Evolutionary conservation across 2,113 vertebrate genomes (phyloP).

Genomic region (Limanda limanda): DNA sequence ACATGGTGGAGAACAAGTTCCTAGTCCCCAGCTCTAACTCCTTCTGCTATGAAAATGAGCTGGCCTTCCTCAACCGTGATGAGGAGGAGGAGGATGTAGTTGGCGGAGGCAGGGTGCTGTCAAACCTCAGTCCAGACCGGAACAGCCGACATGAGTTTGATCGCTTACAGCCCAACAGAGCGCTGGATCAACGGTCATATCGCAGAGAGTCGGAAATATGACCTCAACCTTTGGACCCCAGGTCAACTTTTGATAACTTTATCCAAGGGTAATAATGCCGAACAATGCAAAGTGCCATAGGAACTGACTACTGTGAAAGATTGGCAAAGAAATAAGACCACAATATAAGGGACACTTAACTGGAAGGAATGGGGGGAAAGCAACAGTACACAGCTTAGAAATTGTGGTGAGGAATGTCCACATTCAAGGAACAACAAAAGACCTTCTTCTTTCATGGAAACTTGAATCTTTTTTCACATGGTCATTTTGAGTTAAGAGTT

Average conservation of each 20-base stretch:
- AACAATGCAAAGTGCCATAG: constrained; percentile 93
- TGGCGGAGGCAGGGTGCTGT: constrained; percentile 79
- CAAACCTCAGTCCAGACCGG: constrained; percentile 87
- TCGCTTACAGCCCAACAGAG: constrained; percentile 86
- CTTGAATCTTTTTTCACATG: constrained; percentile 80
- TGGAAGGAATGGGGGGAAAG: constrained; percentile 29
- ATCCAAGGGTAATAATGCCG: constrained; percentile 78
- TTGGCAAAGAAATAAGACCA: constrained; percentile 12
- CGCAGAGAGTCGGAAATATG: constrained; percentile 98
- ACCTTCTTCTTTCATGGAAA: constrained; percentile 82
- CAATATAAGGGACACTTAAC: constrained; percentile 39
- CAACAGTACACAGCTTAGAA: constrained; percentile 47
- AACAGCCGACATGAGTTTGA: constrained; percentile 92
- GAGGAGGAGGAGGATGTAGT: constrained; percentile 84
- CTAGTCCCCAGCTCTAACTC: constrained; percentile 90
- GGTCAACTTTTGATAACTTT: constrained; percentile 68
- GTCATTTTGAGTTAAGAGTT: constrained; percentile 75
- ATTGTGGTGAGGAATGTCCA: constrained; percentile 66
- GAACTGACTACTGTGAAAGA: constrained; percentile 70
- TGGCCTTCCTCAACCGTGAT: constrained; percentile 93
- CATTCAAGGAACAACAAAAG: constrained; percentile 70
- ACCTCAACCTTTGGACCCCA: constrained; percentile 67
- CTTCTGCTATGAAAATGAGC: constrained; percentile 97
- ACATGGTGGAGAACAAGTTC: constrained; percentile 96
- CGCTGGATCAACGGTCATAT: constrained; percentile 92